Evolutionary conservation across 2,797 vertebrate genomes (phyloP).

Genomic region (Neosilurus hyrtlii): DNA sequence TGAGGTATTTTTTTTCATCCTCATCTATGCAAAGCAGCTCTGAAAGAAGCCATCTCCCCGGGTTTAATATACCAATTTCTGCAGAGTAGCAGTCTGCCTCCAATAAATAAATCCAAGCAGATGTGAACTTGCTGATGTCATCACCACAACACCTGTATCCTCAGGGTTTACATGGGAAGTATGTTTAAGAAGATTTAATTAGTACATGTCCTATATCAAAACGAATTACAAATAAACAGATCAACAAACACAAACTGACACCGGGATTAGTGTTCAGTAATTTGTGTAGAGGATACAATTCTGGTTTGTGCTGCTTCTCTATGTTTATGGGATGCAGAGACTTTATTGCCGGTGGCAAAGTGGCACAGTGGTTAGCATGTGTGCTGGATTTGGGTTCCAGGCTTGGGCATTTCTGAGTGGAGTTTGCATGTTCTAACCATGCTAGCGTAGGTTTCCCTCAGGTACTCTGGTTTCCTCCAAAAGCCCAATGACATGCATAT

Average conservation of each 20-base stretch:
- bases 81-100: conserved; percentile 59
- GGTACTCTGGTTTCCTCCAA: too few species aligned
- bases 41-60: conserved; percentile 72
- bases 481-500: too few species aligned
- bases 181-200: conserved; percentile 23
- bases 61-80: conserved; percentile 69
- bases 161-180: conserved; percentile 11
- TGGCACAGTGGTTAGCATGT: too few species aligned
- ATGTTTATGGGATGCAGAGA: not conserved
- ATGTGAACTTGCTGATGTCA: conserved; percentile 53
- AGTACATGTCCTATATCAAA: conserved; percentile 11
- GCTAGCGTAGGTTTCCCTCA: too few species aligned
- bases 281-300: not conserved
- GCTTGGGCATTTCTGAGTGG: too few species aligned
- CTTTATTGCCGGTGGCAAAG: too few species aligned
- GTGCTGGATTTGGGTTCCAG: too few species aligned
- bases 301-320: not conserved
- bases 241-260: not conserved
- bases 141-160: conserved; percentile 30
- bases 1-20: conserved; percentile 28
- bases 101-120: conserved; percentile 59
- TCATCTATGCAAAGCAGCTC: conserved; percentile 58
- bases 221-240: not conserved
- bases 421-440: too few species aligned
- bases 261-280: not conserved